These are phyloP conservation scores for Latrodectus elegans DNA, from an alignment of 2,888 invertebrate species.

Conservation along the genomic window DNA sequence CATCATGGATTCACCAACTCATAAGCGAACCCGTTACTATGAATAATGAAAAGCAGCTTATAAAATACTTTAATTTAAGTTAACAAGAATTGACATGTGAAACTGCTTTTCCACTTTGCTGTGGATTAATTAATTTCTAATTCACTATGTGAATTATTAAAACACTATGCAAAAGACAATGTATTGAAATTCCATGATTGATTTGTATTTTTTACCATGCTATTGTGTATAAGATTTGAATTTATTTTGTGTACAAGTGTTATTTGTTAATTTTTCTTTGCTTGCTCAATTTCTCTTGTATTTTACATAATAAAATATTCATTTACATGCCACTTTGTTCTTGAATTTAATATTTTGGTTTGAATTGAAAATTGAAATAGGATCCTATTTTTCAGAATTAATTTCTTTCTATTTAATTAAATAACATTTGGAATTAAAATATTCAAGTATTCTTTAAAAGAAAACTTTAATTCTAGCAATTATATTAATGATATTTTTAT, in stretches of 20 bases:
- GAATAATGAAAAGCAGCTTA: conserved; percentile 10
- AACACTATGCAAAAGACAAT: conserved; percentile 5
- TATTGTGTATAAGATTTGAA: not conserved
- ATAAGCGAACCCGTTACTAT: conserved; percentile 78
- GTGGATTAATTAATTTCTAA: not conserved
- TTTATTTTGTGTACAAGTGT: not conserved
- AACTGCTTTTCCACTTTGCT: not conserved
- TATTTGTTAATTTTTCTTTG: not conserved
- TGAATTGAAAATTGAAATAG: too few relatives aligned
- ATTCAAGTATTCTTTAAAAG: too few relatives aligned
- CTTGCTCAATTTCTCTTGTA: not conserved
- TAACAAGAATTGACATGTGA: not conserved
- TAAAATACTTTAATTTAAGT: not conserved
- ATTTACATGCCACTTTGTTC: too few relatives aligned
- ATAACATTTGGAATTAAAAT: too few relatives aligned
- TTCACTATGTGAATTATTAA: not conserved
- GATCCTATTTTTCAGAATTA: too few relatives aligned
- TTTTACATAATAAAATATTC: too few relatives aligned
- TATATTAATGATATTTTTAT: too few relatives aligned
- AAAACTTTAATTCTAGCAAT: too few relatives aligned
- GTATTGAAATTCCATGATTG: not conserved
- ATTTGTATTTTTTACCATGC: not conserved
- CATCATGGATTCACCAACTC: conserved; percentile 85
- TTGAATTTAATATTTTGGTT: too few relatives aligned
- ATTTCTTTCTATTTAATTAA: too few relatives aligned